Evolutionary conservation across 2,888 invertebrate species (phyloP).

Genomic region (Pyralis farinalis): DNA sequence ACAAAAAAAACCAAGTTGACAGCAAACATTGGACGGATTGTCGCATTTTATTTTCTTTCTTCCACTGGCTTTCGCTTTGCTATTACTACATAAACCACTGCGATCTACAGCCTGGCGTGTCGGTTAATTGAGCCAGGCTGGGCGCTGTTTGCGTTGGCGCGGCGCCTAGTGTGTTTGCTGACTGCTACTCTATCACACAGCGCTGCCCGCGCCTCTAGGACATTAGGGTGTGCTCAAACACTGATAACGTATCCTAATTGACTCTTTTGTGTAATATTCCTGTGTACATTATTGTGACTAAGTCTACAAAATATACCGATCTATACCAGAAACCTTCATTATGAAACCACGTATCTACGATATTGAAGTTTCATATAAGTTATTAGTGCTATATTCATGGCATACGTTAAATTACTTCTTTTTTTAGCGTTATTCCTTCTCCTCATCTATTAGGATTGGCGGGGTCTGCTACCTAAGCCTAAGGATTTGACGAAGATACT

Average conservation of each 20-base stretch:
- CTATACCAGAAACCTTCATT: too few species aligned
- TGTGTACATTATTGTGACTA: background rate
- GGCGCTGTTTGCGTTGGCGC: slow-evolving; percentile 34
- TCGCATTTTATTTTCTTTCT: background rate
- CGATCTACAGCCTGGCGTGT: slow-evolving; percentile 25
- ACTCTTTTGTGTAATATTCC: background rate
- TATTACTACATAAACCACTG: background rate
- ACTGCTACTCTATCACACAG: slow-evolving; percentile 42
- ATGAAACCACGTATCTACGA: too few species aligned
- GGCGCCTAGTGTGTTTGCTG: slow-evolving; percentile 35
- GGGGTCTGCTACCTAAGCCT: too few species aligned
- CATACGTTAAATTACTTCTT: too few species aligned
- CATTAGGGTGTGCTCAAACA: slow-evolving; percentile 4
- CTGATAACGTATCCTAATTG: background rate
- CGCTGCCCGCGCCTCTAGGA: slow-evolving; percentile 21
- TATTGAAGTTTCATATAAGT: too few species aligned
- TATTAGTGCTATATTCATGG: too few species aligned
- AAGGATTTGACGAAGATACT: too few species aligned
- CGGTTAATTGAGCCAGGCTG: slow-evolving; percentile 49
- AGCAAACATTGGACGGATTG: background rate
- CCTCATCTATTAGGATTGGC: too few species aligned
- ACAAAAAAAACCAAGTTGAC: too few species aligned
- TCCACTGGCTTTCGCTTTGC: background rate
- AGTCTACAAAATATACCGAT: background rate
- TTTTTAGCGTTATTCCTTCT: too few species aligned